Base-by-base conservation (phyloP, 2,888 invertebrate genomes). In the Cactoblastis cactorum region DNA sequence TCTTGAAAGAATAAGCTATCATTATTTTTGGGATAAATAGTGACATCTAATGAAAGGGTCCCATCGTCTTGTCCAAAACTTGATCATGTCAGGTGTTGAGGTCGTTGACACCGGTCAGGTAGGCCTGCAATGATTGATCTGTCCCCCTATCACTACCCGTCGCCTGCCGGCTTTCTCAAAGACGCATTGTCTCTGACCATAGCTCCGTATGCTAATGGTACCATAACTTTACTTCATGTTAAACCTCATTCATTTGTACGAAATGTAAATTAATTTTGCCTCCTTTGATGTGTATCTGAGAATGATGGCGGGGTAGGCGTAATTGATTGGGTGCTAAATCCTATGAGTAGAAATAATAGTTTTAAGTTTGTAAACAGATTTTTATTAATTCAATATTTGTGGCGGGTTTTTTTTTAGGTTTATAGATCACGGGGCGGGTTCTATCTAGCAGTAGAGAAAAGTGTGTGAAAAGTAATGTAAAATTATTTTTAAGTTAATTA, bases 131-230 rank as follows among this genome's bases (percentile, higher is more conserved):
- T 89, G 89, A 89, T 89, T 87, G 89, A 89, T 89, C 84, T 83
- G 76, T 67, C 66, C 74, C 77, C 85, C 87, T 88, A 88, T 88
- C 89, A 86, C 70, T 67, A 69, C 74, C 69, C 72, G 85, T 85
- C 85, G 83, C 83, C 85, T 83, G 81, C 80, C 86, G 89, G 87
- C 83, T 64, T 72, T 71, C 78, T 87, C 88, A 88, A 89, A 88
- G 86, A 73, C 74, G 74, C 76, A 87, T 84, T 87, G 87, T 88
- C 79, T 79, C 63, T 68, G 71, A 61, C 67, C 73, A 72, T 64
- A 66, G 66, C 76, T 72, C 69, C 74, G 70, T 78, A 71, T 72
- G 71, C 71, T 83, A 78, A 82, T 81, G 78, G 67, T 62, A 64
- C 59, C 19, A 41, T 28, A 35, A 55, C 35, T 47, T 19, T 51